These are phyloP conservation scores for Vannuccia rotundouncinata DNA, from an alignment of 2,888 invertebrate species.

Conservation along the genomic window DNA sequence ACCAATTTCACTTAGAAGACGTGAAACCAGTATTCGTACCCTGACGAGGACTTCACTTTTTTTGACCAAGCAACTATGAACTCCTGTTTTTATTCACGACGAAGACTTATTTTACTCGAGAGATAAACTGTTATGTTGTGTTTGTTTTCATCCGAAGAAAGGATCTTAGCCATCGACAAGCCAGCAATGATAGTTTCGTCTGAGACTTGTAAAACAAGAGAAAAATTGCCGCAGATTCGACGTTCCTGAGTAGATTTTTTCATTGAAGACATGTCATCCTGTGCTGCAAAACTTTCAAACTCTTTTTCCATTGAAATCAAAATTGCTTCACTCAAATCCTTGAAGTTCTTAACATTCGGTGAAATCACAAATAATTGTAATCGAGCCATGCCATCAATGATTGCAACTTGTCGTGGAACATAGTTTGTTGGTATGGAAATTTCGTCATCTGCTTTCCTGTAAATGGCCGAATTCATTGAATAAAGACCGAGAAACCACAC, in stretches of 20 bases:
- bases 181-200: not conserved
- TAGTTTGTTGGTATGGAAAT: not conserved
- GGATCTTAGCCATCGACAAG: conserved; percentile 4
- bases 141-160: conserved; percentile 17
- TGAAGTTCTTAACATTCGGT: not conserved
- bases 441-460: not conserved
- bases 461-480: not conserved
- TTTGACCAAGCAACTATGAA: conserved; percentile 14
- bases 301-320: not conserved
- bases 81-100: conserved; percentile 17
- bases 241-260: conserved; percentile 14
- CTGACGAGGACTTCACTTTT: conserved; percentile 8
- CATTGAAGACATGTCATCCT: conserved; percentile 4
- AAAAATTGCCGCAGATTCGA: not conserved
- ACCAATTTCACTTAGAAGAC: conserved; percentile 9
- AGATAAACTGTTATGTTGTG: conserved; percentile 8
- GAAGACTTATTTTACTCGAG: conserved; percentile 4
- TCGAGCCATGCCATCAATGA: not conserved
- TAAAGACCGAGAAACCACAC: not conserved
- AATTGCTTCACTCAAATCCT: not conserved
- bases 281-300: not conserved
- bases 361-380: not conserved
- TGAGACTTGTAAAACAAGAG: not conserved
- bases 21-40: conserved; percentile 6
- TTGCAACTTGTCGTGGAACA: not conserved